Percentiles rank a stretch among this genome's conserved stretches.
Conservation (phyloP, 2,888 invertebrate genomes). For the Tortricodes alternella region DNA sequence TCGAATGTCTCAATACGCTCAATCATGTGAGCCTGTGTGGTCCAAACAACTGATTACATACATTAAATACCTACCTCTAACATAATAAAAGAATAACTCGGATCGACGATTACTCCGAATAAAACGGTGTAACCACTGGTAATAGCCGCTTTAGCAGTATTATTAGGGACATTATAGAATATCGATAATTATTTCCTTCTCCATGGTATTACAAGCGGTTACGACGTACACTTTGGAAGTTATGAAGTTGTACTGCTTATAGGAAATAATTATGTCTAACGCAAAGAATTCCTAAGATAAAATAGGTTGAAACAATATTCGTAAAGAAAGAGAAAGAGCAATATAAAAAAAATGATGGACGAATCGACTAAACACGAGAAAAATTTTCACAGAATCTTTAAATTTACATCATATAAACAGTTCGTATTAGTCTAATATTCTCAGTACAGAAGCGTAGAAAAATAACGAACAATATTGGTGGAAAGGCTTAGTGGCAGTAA, state of each 20-base stretch:
- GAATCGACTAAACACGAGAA: constrained; percentile 26
- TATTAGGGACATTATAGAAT: constrained; percentile 65
- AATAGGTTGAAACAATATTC: constrained; percentile 17
- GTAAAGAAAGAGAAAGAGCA: constrained; percentile 20
- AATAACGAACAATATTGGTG: constrained; percentile 50
- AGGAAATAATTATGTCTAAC: background rate
- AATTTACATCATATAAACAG: constrained; percentile 27
- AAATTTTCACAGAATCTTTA: constrained; percentile 26
- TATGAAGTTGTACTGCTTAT: constrained; percentile 21
- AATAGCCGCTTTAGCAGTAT: constrained; percentile 73
- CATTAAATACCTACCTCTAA: constrained; percentile 32
- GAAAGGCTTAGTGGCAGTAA: constrained; percentile 60
- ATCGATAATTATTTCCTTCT: constrained; percentile 62
- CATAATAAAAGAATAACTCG: constrained; percentile 42
- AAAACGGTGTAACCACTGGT: constrained; percentile 67
- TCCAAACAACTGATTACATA: constrained; percentile 66
- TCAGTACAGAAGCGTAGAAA: constrained; percentile 42
- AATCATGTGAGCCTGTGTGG: constrained; percentile 75
- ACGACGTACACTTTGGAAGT: constrained; percentile 29
- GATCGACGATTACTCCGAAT: constrained; percentile 68
- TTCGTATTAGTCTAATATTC: constrained; percentile 29
- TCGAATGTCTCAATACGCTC: constrained; percentile 59
- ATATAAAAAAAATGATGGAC: constrained; percentile 1
- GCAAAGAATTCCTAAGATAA: constrained; percentile 14
- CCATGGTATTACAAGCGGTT: constrained; percentile 45